Conservation (phyloP, 1,140 invertebrate genomes). For the Oryctes rhinoceros region DNA sequence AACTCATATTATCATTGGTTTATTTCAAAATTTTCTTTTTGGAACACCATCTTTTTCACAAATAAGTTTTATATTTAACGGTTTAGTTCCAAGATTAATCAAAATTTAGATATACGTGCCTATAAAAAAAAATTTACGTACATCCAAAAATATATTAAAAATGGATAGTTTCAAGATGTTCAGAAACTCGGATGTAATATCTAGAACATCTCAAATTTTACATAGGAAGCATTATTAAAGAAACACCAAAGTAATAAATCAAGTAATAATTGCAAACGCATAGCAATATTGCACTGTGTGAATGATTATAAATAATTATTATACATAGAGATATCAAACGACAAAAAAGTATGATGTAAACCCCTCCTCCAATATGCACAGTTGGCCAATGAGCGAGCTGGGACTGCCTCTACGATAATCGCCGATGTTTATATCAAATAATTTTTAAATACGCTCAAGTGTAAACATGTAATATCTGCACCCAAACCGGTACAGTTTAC, state of each 20-base stretch:
- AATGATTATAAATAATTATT: conserved; percentile 32
- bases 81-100: too few relatives aligned
- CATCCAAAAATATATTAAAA: neutral
- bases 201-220: neutral
- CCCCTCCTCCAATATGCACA: neutral
- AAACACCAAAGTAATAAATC: neutral
- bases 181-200: too few relatives aligned
- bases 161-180: neutral
- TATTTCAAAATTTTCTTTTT: too few relatives aligned
- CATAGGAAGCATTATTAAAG: neutral
- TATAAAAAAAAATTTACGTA: neutral
- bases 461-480: conserved; percentile 6
- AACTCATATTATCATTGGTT: too few relatives aligned
- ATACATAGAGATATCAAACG: conserved; percentile 26
- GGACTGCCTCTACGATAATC: conserved; percentile 22
- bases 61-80: too few relatives aligned
- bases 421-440: conserved; percentile 15
- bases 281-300: neutral
- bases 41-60: too few relatives aligned
- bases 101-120: neutral
- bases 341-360: conserved; percentile 29
- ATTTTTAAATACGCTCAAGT: conserved; percentile 24
- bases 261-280: neutral
- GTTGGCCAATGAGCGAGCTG: neutral
- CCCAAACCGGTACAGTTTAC: conserved; percentile 9